Evolutionary conservation across 2,888 invertebrate genomes (phyloP), one percentile per base, ranked within the genome.

Genomic region (Ectemnius cavifrons): DNA sequence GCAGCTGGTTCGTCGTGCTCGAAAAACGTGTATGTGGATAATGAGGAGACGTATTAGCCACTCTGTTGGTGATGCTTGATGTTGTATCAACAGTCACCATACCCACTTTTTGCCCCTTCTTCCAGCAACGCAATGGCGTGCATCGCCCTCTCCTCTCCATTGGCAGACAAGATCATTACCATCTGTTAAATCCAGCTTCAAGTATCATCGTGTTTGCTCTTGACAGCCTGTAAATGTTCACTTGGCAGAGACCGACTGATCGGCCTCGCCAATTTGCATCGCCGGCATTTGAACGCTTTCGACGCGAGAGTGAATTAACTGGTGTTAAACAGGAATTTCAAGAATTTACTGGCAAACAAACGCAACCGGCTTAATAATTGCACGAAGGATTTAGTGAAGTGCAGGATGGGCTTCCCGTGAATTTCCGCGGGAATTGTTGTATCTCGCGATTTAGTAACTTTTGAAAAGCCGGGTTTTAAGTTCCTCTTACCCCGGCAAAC

Each of bases 11-110:
- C 72, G 64, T 45, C 70, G 67, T 73, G 71, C 69, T 81, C 74
- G 71, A 82, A 82, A 81, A 74, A 74, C 76, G 67, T 75, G 57
- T 16, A 52, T 70, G 67, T 47, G 72, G 76, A 75, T 82, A 82
- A 82, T 78, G 78, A 82, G 80, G 62, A 69, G 80, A 73, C 61
- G 77, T 82, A 82, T 82, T 77, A 77, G 80, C 78, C 80, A 73
- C 80, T 82, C 77, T 78, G 80, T 80, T 67, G 73, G 59, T 57
- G 71, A 67, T 46, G 47, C 71, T 76, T 71, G 76, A 67, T 67
- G 59, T 56, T 69, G 69, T 68, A 76, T 73, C 77, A 78, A 82
- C 82, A 73, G 68, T 37, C 67, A 66, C 73, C 67, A 69, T 64
- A 61, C 69, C 8, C 65, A n/a, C 20, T 20, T 63, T 59, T 70